These are phyloP conservation scores for Drosophila athabasca DNA, from an alignment of 1,140 invertebrate genomes.

Conservation along the genomic window DNA sequence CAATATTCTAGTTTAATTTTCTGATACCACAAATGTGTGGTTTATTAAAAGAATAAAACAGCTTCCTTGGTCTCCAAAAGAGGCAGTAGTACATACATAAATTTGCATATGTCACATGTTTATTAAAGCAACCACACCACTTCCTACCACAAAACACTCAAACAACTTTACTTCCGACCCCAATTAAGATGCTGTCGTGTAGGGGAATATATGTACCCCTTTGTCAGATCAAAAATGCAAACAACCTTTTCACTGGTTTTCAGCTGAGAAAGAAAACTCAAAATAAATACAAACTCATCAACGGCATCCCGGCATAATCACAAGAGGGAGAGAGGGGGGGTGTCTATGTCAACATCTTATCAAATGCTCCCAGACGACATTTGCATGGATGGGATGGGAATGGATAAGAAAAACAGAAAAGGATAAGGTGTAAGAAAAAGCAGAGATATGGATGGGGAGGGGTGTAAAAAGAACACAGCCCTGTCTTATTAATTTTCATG, in stretches of 20 bases:
- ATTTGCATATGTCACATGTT: too few relatives aligned
- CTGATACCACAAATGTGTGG: too few relatives aligned
- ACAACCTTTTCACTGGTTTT: background rate
- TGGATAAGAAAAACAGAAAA: conserved; percentile 8
- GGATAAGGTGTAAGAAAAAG: conserved; percentile 11
- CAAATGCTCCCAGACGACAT: conserved; percentile 37
- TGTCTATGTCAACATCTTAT: conserved; percentile 35
- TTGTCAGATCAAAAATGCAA: conserved; percentile 1
- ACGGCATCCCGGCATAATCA: background rate
- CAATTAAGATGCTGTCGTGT: conserved; percentile 7
- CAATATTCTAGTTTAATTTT: conserved; percentile 13
- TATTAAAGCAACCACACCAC: too few relatives aligned
- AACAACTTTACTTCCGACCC: background rate
- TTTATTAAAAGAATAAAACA: too few relatives aligned
- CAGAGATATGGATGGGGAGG: background rate
- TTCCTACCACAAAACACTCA: too few relatives aligned
- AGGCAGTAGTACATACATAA: too few relatives aligned
- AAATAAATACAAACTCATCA: conserved; percentile 38
- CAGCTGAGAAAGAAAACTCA: conserved; percentile 15
- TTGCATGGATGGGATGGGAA: background rate
- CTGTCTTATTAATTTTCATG: conserved; percentile 69
- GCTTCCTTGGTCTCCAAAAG: too few relatives aligned
- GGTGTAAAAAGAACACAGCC: background rate
- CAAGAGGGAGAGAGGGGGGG: background rate
- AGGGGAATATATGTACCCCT: background rate